phyloP scores from a whole-genome alignment of 2,888 invertebrate species.

The Nesidiocoris tenuis region DNA sequence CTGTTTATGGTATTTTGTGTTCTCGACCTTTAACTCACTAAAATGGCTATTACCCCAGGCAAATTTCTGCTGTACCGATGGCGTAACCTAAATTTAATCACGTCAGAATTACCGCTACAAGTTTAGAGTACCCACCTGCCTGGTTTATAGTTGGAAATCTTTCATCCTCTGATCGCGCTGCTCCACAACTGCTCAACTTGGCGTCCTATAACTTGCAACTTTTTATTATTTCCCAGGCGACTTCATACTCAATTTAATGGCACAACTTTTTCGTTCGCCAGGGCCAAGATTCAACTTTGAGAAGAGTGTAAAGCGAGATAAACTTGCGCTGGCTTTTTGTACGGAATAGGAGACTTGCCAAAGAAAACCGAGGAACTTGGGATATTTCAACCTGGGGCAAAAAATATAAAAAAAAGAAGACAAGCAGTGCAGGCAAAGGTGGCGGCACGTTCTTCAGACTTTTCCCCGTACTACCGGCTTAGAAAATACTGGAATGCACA shows the following conservation, averaged over 20 bases:
- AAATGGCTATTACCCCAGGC: no score
- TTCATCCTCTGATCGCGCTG: not conserved
- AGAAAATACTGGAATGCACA: not conserved
- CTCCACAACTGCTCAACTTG: not conserved
- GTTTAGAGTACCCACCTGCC: no score
- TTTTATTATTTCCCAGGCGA: slow-evolving; percentile 8
- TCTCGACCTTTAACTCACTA: no score
- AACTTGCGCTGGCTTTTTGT: not conserved
- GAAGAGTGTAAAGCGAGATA: not conserved
- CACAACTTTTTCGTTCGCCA: slow-evolving; percentile 4
- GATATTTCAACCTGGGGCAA: not conserved
- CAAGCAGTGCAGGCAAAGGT: not conserved
- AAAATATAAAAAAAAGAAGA: no score
- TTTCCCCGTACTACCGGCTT: not conserved
- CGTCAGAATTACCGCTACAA: no score
- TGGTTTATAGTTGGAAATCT: no score
- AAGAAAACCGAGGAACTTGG: not conserved
- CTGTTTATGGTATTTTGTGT: no score
- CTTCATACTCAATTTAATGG: slow-evolving; percentile 13
- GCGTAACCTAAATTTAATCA: no score
- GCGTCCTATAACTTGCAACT: not conserved
- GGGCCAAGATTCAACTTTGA: not conserved
- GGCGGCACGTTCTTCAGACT: not conserved
- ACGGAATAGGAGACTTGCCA: not conserved
- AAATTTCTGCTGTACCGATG: no score